These are phyloP conservation scores for Pterois miles DNA, from an alignment of 2,797 vertebrate genomes.

Conservation along the genomic window DNA sequence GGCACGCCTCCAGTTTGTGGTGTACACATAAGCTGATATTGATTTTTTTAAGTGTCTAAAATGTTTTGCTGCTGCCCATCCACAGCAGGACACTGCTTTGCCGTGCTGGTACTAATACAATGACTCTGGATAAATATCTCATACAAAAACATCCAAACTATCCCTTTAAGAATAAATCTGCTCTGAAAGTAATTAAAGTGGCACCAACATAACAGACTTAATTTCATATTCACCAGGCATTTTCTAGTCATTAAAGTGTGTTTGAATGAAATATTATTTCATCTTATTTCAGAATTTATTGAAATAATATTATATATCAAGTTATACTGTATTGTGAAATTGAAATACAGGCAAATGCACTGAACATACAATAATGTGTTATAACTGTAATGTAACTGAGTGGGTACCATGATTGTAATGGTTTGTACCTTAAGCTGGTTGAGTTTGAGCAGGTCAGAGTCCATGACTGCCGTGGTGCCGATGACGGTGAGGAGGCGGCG, in stretches of 20 bases:
- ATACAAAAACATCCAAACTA: too few species aligned
- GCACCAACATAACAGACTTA: too few species aligned
- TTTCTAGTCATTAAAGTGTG: too few species aligned
- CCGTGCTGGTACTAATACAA: not conserved
- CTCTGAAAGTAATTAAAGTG: too few species aligned
- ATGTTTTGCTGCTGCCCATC: not conserved
- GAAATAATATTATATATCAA: not conserved
- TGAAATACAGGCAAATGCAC: not conserved
- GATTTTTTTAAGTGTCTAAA: not conserved
- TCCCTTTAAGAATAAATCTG: too few species aligned
- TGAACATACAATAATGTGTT: not conserved
- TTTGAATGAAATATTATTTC: not conserved
- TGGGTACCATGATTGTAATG: not conserved
- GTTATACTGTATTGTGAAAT: not conserved
- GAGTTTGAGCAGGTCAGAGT: conserved; percentile 93
- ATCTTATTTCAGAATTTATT: not conserved
- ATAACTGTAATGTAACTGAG: not conserved
- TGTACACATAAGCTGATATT: not conserved
- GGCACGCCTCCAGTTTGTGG: not conserved
- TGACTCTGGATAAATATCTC: too few species aligned
- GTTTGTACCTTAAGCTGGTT: conserved; percentile 93
- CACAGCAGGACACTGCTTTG: not conserved
- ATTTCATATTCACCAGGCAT: too few species aligned
- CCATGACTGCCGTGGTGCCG: conserved; percentile 88
- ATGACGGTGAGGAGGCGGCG: conserved; percentile 92